Percentiles rank a stretch among this genome's conserved stretches.
Evolutionary conservation across 2,113 vertebrate genomes (phyloP).

Genomic region (Morphnarchus princeps): DNA sequence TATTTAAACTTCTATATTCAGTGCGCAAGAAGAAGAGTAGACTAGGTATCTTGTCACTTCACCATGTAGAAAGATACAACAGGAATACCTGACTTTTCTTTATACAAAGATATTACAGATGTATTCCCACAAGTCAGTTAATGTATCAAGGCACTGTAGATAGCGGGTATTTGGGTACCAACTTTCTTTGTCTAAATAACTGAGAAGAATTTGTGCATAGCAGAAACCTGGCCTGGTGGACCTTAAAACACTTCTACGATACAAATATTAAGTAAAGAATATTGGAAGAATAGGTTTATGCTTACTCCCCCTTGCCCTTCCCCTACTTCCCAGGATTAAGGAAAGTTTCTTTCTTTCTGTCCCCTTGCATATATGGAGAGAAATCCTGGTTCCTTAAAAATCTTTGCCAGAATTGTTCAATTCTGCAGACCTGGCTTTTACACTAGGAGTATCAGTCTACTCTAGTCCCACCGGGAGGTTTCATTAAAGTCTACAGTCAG

Average conservation of each 20-base stretch:
- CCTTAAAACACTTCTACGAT: background rate
- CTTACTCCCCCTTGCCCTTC: background rate
- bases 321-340: background rate
- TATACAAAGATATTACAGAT: background rate
- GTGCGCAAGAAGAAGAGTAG: background rate
- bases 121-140: background rate
- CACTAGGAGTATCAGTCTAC: background rate
- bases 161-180: background rate
- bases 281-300: background rate
- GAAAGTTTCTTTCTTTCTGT: background rate
- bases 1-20: background rate
- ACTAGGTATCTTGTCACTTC: background rate
- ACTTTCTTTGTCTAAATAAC: background rate
- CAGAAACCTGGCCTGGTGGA: background rate
- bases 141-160: background rate
- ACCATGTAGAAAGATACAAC: background rate
- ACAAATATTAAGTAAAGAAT: background rate
- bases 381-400: background rate
- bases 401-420: background rate
- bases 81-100: background rate
- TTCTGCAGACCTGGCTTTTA: background rate
- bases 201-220: background rate
- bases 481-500: background rate
- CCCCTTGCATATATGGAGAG: background rate
- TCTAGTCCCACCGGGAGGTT: background rate